A percentile compares a stretch with the other conserved stretches of the same genome.
Evolutionary conservation across 2,113 vertebrate species (phyloP).

Genomic region (Morone saxatilis): DNA sequence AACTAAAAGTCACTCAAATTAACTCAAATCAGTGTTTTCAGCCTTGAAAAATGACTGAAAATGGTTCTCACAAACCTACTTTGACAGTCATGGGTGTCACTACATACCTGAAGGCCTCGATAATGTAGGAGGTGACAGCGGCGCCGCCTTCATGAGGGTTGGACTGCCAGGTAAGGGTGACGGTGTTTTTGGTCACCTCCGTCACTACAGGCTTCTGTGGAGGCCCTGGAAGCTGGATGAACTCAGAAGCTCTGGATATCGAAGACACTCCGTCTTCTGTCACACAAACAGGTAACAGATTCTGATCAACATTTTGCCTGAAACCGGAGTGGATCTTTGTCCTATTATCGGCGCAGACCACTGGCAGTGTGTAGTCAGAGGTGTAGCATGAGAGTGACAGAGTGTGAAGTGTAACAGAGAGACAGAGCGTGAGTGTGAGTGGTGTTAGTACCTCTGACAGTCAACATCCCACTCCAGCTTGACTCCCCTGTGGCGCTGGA

Average conservation of each 20-base stretch:
- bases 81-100: not conserved
- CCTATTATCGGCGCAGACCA: not conserved
- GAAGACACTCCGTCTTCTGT: constrained; percentile 81
- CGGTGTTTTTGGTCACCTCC: constrained; percentile 89
- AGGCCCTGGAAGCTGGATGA: constrained; percentile 88
- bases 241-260: constrained; percentile 78
- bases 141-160: constrained; percentile 82
- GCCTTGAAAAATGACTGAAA: not conserved
- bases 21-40: not conserved
- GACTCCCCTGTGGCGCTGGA: constrained; percentile 88
- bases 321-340: not conserved
- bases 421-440: constrained; percentile 35
- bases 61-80: too few species aligned
- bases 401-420: constrained; percentile 46
- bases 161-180: constrained; percentile 94
- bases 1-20: too few species aligned
- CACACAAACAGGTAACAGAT: constrained; percentile 16
- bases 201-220: constrained; percentile 93
- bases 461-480: constrained; percentile 88
- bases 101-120: constrained; percentile 95
- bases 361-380: constrained; percentile 8
- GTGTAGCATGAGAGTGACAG: constrained; percentile 35
- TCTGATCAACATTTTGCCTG: not conserved
- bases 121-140: constrained; percentile 89
- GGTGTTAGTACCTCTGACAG: constrained; percentile 87